These are phyloP conservation scores for Anticlea derivata DNA, from an alignment of 2,888 invertebrate species.

Conservation along the genomic window DNA sequence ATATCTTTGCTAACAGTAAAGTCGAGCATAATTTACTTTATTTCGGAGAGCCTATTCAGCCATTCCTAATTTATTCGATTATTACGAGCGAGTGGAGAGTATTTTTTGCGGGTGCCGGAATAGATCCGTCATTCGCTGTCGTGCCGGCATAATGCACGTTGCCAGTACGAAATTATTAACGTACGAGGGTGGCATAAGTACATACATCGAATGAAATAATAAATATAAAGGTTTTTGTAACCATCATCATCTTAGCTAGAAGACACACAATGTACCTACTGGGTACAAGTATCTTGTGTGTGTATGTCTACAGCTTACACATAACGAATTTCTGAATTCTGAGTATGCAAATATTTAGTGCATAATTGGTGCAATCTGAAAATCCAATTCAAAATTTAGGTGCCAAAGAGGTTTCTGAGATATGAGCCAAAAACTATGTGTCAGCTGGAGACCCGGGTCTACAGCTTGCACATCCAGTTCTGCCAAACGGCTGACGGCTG, in stretches of 20 bases:
- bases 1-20: too few species aligned
- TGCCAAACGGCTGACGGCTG: too few species aligned
- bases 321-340: too few species aligned
- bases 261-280: not conserved
- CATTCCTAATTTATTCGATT: constrained; percentile 26
- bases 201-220: constrained; percentile 2
- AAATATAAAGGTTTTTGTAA: not conserved
- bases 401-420: too few species aligned
- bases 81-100: constrained; percentile 35
- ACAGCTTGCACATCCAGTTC: too few species aligned
- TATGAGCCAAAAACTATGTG: too few species aligned
- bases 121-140: constrained; percentile 66
- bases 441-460: too few species aligned
- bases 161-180: constrained; percentile 64
- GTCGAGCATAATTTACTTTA: constrained; percentile 3
- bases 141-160: constrained; percentile 59
- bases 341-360: too few species aligned
- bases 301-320: too few species aligned
- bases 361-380: too few species aligned
- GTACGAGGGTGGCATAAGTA: constrained; percentile 22
- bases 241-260: not conserved
- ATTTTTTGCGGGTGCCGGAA: constrained; percentile 45
- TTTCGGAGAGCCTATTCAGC: constrained; percentile 31
- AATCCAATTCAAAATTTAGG: too few species aligned
- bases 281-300: too few species aligned